These are phyloP conservation scores for Elachura formosa DNA, from an alignment of 2,113 vertebrate species.

Conservation along the genomic window DNA sequence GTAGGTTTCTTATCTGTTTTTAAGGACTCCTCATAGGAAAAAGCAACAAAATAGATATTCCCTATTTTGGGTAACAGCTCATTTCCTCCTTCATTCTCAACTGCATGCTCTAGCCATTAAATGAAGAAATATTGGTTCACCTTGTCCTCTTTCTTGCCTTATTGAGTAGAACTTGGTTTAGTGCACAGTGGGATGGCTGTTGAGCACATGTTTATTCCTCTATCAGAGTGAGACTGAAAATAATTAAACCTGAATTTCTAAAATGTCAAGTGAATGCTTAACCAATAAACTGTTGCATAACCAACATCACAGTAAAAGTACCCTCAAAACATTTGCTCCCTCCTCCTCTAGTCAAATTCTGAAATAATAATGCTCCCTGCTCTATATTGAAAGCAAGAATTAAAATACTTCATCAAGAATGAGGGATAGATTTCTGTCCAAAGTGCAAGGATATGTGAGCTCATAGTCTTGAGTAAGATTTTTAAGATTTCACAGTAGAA, in stretches of 20 bases:
- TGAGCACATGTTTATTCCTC: neutral
- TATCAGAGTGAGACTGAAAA: neutral
- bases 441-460: neutral
- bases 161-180: neutral
- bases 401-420: neutral
- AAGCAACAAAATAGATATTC: neutral
- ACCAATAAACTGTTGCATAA: neutral
- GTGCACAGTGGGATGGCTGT: neutral
- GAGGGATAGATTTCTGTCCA: neutral
- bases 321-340: neutral
- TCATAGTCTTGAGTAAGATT: neutral
- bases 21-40: neutral
- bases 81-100: neutral
- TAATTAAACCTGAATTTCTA: neutral
- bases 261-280: neutral
- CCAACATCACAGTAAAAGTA: neutral
- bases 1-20: neutral
- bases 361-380: neutral
- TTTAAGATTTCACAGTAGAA: neutral
- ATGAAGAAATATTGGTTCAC: neutral
- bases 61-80: neutral
- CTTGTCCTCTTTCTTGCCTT: neutral
- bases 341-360: neutral
- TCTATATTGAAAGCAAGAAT: neutral
- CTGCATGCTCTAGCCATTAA: neutral